Base-by-base conservation (phyloP, 2,888 invertebrate species). In the Capitulum mitella region DNA sequence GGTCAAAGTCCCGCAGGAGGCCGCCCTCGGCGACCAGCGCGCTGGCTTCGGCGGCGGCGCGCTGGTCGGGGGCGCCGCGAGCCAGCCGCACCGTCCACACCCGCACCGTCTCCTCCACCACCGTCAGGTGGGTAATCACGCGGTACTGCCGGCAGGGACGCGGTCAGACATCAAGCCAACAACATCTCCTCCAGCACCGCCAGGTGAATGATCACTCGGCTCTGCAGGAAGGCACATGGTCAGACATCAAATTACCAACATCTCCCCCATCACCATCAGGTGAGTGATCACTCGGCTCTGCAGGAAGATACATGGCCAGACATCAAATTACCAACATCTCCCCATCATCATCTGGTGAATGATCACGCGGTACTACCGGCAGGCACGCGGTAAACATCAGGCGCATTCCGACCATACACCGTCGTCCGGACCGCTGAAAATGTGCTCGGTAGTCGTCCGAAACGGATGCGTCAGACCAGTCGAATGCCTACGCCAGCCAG, bases 1-100 rank as follows among this genome's bases (percentile, higher is more conserved):
- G 3, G 70, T 70, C 40, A 26, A 70, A 70, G 37, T 70, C 37
- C 8, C 8, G 19, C 26, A 70, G 70, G 0, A 40, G 37, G 1
- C 70, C 70, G 0, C 40, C 37, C 19, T 70, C 70, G 26, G 70
- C 37, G 26, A 70, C 8, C 70, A 70, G 70, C 1, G 37, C 70
- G 26, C 22, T 12, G 26, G 29, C 70, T 26, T 70, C 70, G 16
- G 37, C 40, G 8, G 37, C 37, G 5, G 8, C 10, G 19, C 14
- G 26, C 8, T 6, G 70, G 40, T 8, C 70, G 40, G 70, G 26
- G 6, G 8, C 26, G 8, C 26, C 22, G 26, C 70, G 70, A 10
- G 70, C 70, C 70, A 70, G 70, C 70, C 70, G 37, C 1, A 70
- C 40, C 26, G 70, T 26, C 70, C 70, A 70, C 70, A 70, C 70